A percentile compares a stretch with the other conserved stretches of the same genome.
Conservation (phyloP, 2,888 invertebrate genomes). For the Drosophila cognata region DNA sequence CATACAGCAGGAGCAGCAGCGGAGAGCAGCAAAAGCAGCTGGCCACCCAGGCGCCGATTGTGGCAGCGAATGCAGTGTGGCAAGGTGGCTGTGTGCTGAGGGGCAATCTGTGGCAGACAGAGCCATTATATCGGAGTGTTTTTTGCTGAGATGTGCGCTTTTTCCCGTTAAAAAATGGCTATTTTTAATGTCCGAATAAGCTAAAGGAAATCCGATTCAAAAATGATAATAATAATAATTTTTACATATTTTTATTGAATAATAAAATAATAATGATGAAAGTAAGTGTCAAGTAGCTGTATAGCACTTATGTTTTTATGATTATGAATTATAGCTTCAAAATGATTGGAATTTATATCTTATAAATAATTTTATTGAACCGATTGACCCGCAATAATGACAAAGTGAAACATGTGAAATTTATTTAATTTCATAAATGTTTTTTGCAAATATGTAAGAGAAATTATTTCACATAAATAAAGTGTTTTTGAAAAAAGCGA, state of each 20-base stretch:
- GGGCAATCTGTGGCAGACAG: neutral
- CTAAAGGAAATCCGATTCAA: neutral
- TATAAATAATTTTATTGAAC: neutral
- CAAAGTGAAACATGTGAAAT: neutral
- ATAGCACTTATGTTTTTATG: no score
- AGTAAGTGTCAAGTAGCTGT: no score
- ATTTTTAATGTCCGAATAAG: neutral
- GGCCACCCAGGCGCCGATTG: slow-evolving; percentile 67
- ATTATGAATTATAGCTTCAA: neutral
- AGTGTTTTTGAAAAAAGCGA: neutral
- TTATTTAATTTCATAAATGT: neutral
- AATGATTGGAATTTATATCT: neutral
- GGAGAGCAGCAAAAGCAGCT: slow-evolving; percentile 12
- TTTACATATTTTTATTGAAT: no score
- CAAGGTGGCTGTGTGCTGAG: neutral
- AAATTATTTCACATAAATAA: no score
- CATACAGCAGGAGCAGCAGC: slow-evolving; percentile 46
- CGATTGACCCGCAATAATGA: neutral
- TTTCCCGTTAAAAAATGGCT: neutral
- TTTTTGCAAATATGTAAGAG: neutral
- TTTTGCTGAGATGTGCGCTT: neutral
- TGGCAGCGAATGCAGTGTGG: slow-evolving; percentile 5
- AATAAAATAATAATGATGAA: no score
- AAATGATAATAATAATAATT: no score
- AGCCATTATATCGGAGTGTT: neutral